phyloP scores from a whole-genome alignment of 1,140 invertebrate genomes.

The Drosophila takahashii region DNA sequence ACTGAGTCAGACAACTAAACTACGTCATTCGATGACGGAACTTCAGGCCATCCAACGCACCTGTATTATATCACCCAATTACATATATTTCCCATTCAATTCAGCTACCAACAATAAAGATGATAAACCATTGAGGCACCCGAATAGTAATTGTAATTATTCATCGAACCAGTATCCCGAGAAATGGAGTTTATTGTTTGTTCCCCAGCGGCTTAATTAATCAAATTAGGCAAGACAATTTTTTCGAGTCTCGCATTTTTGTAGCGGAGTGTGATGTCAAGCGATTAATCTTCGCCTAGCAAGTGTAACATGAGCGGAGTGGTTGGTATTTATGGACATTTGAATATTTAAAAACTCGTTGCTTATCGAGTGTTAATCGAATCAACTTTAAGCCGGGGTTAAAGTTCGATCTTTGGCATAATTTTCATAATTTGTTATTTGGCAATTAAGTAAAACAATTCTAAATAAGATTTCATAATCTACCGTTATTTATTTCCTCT shows the following conservation, averaged over 20 bases:
- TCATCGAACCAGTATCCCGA: constrained; percentile 36
- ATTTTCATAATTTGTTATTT: constrained; percentile 31
- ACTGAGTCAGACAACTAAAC: constrained; percentile 22
- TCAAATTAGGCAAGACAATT: constrained; percentile 67
- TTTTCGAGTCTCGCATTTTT: constrained; percentile 14
- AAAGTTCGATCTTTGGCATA: constrained; percentile 39
- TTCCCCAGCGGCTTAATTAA: constrained; percentile 55
- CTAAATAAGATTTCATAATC: constrained; percentile 45
- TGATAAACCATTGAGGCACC: not conserved
- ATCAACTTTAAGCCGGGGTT: constrained; percentile 14
- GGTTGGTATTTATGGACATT: constrained; percentile 59
- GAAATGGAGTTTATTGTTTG: constrained; percentile 19
- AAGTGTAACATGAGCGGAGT: constrained; percentile 71
- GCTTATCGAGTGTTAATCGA: constrained; percentile 31
- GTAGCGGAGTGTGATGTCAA: constrained; percentile 15
- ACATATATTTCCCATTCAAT: constrained; percentile 22
- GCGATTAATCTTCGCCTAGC: constrained; percentile 66
- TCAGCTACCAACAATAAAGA: constrained; percentile 14
- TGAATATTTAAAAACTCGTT: constrained; percentile 36
- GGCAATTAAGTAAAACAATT: constrained; percentile 49
- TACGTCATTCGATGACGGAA: constrained; percentile 45
- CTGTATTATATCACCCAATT: constrained; percentile 49
- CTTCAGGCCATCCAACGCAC: constrained; percentile 7
- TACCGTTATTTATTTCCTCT: constrained; percentile 35
- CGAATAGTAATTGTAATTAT: constrained; percentile 57